Evolutionary conservation across 2,113 vertebrate genomes (phyloP).

Genomic region (Pygoscelis adeliae): DNA sequence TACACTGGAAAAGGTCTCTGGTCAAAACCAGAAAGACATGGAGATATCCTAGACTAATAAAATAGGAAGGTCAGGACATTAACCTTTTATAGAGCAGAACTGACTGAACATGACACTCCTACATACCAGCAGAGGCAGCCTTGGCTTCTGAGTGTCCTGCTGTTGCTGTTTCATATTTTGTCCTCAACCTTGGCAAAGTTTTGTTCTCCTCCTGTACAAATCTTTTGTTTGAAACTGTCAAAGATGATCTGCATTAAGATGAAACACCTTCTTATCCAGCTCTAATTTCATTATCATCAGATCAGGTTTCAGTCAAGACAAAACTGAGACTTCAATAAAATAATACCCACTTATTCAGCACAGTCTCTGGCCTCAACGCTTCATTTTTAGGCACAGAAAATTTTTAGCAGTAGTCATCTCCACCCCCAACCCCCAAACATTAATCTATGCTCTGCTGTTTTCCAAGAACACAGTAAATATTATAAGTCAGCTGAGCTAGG

Average conservation of each 20-base stretch:
- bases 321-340: neutral
- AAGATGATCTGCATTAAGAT: neutral
- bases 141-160: neutral
- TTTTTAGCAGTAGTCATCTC: neutral
- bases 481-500: neutral
- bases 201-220: neutral
- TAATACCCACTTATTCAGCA: neutral
- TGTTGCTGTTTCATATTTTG: neutral
- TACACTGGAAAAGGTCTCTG: neutral
- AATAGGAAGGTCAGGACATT: constrained; percentile 19
- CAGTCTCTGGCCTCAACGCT: neutral
- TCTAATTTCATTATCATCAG: neutral
- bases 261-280: neutral
- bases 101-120: neutral
- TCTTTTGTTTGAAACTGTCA: neutral
- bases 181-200: neutral
- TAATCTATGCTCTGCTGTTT: neutral
- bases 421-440: neutral
- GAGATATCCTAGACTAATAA: neutral
- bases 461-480: neutral
- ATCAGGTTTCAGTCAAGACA: neutral
- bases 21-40: neutral
- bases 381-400: neutral
- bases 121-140: neutral
- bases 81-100: neutral